phyloP scores from a whole-genome alignment of 2,113 vertebrate species.

The Theropithecus gelada region DNA sequence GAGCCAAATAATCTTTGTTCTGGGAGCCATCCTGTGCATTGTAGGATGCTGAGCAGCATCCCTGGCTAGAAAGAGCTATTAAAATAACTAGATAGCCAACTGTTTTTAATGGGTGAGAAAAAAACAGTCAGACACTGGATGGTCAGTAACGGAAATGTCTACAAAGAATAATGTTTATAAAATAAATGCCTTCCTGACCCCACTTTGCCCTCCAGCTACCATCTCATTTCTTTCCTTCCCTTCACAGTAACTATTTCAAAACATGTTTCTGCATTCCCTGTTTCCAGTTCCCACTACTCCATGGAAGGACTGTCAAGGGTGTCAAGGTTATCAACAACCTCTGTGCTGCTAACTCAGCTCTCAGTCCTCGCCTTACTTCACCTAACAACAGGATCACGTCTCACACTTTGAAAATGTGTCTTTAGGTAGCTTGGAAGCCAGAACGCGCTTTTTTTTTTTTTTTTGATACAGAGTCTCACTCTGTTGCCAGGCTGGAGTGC shows the following conservation, averaged over 20 bases:
- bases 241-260: neutral
- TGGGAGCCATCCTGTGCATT: too few species aligned
- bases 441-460: neutral
- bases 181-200: neutral
- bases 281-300: neutral
- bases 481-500: too few species aligned
- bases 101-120: neutral
- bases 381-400: neutral
- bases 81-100: neutral
- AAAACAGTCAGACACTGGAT: neutral
- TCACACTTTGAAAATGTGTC: neutral
- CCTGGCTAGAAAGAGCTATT: neutral
- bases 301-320: neutral
- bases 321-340: neutral
- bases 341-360: neutral
- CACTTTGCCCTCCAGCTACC: neutral
- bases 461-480: too few species aligned
- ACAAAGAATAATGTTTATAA: neutral
- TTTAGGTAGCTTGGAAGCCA: neutral
- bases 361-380: neutral
- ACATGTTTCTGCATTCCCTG: neutral
- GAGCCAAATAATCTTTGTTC: neutral
- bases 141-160: neutral
- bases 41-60: neutral
- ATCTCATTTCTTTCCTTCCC: neutral